phyloP scores from a whole-genome alignment of 2,888 invertebrate species.

The Lasioglossum lativentre region DNA sequence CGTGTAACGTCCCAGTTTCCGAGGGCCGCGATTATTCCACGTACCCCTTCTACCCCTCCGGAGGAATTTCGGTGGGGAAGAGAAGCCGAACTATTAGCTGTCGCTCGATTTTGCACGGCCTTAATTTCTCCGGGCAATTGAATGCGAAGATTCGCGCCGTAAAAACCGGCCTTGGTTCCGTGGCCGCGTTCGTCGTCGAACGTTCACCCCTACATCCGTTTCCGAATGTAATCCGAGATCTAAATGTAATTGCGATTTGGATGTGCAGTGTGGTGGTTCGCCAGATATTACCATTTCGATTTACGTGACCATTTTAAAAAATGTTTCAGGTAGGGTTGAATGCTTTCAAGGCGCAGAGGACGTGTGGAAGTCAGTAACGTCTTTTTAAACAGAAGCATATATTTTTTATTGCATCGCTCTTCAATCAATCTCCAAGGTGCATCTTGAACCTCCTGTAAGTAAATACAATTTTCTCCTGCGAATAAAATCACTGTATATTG shows the following conservation, averaged over 20 bases:
- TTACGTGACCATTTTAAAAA: conserved; percentile 1
- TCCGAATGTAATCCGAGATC: not conserved
- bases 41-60: not conserved
- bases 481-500: not conserved
- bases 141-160: conserved; percentile 37
- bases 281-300: not conserved
- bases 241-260: not conserved
- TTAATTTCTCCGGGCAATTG: conserved; percentile 53
- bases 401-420: not conserved
- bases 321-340: conserved; percentile 1
- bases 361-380: not conserved
- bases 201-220: not conserved
- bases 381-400: not conserved
- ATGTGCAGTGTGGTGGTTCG: not conserved
- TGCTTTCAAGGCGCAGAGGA: not conserved
- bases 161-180: not conserved
- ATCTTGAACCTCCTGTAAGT: not conserved
- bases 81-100: conserved; percentile 40
- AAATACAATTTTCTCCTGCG: not conserved
- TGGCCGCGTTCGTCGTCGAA: not conserved
- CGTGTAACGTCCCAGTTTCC: conserved; percentile 38
- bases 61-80: conserved; percentile 43
- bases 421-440: not conserved
- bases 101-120: conserved; percentile 47
- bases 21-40: conserved; percentile 45